Conservation (phyloP, 2,888 invertebrate genomes). For the Lumbricus terrestris region DNA sequence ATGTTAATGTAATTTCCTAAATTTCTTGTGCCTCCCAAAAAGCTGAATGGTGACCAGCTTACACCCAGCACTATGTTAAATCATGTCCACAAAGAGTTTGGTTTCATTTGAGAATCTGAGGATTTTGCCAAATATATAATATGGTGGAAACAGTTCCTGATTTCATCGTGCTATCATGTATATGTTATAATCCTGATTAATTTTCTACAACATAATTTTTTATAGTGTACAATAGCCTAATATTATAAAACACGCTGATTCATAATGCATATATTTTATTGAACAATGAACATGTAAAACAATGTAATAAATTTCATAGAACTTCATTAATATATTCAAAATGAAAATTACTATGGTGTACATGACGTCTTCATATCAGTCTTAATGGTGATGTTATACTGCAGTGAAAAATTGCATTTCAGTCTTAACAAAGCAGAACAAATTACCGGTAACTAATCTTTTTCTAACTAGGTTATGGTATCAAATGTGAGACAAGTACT, state of each 20-base stretch:
- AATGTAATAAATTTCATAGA: background rate
- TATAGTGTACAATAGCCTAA: too few relatives aligned
- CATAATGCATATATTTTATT: background rate
- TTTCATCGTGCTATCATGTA: too few relatives aligned
- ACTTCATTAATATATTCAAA: background rate
- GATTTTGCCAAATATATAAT: too few relatives aligned
- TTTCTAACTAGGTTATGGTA: background rate
- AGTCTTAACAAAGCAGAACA: background rate
- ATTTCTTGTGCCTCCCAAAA: too few relatives aligned
- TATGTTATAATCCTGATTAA: too few relatives aligned
- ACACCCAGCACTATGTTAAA: too few relatives aligned
- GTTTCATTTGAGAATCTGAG: too few relatives aligned
- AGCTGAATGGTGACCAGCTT: too few relatives aligned
- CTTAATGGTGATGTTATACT: background rate
- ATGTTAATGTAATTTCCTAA: too few relatives aligned
- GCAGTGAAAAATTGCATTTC: background rate
- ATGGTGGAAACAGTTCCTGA: too few relatives aligned
- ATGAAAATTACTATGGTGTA: background rate
- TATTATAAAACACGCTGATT: background rate
- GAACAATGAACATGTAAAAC: background rate
- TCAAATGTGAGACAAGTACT: background rate
- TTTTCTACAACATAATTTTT: too few relatives aligned
- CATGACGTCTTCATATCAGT: background rate
- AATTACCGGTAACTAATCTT: background rate
- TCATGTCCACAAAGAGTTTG: too few relatives aligned